phyloP scores from a whole-genome alignment of 2,797 vertebrate species.

The Aulostomus chinensis region DNA sequence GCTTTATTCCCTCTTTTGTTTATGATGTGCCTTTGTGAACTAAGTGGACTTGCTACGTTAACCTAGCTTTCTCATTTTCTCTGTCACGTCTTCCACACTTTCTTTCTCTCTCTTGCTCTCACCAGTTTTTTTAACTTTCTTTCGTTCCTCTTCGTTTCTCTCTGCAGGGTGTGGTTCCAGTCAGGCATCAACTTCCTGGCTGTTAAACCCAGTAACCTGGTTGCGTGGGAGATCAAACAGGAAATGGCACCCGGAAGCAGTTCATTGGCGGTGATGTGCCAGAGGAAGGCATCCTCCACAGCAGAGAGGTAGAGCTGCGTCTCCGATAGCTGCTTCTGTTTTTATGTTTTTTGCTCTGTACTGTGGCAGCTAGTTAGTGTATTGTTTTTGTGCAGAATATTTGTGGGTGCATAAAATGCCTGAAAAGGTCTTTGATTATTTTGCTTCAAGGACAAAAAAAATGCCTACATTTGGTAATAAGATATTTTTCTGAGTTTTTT shows the following conservation, averaged over 20 bases:
- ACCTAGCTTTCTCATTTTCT: conserved; percentile 16
- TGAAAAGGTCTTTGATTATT: conserved; percentile 22
- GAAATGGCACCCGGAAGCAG: conserved; percentile 84
- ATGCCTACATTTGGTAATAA: conserved; percentile 1
- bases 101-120: not conserved
- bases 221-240: conserved; percentile 94
- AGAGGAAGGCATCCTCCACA: conserved; percentile 79
- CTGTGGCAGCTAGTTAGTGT: conserved; percentile 11
- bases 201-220: conserved; percentile 86
- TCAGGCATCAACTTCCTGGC: conserved; percentile 87
- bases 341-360: not conserved
- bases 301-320: conserved; percentile 81
- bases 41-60: conserved; percentile 21
- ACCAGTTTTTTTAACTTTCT: no score
- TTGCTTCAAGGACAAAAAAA: conserved; percentile 1
- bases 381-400: conserved; percentile 3
- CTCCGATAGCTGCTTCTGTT: conserved; percentile 13
- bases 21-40: conserved; percentile 27
- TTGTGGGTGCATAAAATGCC: conserved; percentile 19
- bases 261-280: conserved; percentile 85
- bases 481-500: not conserved
- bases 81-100: not conserved
- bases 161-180: conserved; percentile 88
- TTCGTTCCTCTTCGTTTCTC: conserved; percentile 14
- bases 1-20: conserved; percentile 31